Evolutionary conservation across 2,888 invertebrate species (phyloP).

Genomic region (Caenorhabditis angaria): DNA sequence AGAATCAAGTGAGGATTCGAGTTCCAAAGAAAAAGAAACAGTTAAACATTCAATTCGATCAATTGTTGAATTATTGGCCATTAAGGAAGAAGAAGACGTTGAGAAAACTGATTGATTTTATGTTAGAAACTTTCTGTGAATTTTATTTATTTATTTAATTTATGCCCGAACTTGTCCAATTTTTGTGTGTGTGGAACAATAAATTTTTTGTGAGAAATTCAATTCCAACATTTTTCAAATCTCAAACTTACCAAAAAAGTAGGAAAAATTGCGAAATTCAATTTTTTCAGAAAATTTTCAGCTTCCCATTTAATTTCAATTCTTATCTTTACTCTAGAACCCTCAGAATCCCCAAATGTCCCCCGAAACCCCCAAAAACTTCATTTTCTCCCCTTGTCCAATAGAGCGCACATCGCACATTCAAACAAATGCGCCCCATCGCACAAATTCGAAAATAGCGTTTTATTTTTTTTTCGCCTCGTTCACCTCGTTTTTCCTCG

Average conservation of each 20-base stretch:
- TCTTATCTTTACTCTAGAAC: no score
- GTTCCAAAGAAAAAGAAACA: no score
- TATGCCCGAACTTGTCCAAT: not conserved
- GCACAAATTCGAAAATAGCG: conserved; percentile 21
- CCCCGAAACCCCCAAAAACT: no score
- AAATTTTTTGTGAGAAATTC: not conserved
- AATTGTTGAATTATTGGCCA: conserved; percentile 31
- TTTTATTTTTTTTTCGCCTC: not conserved
- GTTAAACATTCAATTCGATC: conserved; percentile 39
- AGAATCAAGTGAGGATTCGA: conserved; percentile 3
- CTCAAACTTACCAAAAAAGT: no score
- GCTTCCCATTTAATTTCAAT: no score
- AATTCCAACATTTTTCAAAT: not conserved
- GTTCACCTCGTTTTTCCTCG: not conserved
- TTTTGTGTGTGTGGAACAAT: no score
- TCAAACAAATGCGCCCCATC: conserved; percentile 22
- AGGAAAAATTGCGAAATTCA: no score
- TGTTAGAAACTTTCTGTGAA: not conserved
- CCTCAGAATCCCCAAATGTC: no score
- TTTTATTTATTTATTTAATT: not conserved
- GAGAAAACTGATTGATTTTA: not conserved
- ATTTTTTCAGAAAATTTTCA: no score
- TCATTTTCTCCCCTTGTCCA: no score
- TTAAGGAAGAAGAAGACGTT: conserved; percentile 20
- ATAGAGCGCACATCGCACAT: no score